Evolutionary conservation across 2,113 vertebrate genomes (phyloP).

Genomic region (Pitta sordida): DNA sequence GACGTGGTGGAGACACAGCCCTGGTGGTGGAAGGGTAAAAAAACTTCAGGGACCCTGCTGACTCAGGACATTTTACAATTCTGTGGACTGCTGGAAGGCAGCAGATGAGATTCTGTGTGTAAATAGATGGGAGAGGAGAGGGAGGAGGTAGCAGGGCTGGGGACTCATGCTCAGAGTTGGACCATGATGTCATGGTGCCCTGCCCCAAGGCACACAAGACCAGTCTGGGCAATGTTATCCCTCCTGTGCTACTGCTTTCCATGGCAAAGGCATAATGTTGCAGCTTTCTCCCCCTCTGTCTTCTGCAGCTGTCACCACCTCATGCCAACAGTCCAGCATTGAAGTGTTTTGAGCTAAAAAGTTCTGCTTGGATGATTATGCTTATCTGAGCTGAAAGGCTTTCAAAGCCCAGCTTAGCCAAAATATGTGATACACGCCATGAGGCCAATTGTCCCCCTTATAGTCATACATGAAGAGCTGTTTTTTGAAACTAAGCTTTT

Average conservation of each 20-base stretch:
- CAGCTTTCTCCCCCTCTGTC: neutral
- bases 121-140: neutral
- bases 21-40: rapidly evolving
- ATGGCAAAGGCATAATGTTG: neutral
- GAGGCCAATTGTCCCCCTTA: neutral
- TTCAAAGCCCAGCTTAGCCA: neutral
- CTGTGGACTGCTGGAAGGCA: neutral
- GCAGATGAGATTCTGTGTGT: neutral
- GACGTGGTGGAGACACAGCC: neutral
- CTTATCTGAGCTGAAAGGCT: slow-evolving; percentile 9
- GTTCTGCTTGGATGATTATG: neutral
- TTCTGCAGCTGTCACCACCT: slow-evolving; percentile 15
- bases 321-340: neutral
- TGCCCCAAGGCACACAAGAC: neutral
- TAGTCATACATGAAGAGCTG: neutral
- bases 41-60: neutral
- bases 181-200: rapidly evolving
- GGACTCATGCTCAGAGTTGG: rapidly evolving
- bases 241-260: neutral
- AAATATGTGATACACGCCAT: neutral
- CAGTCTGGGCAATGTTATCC: neutral
- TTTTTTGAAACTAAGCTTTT: neutral
- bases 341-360: neutral
- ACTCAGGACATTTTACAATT: rapidly evolving
- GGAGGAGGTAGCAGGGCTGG: neutral